These are phyloP conservation scores for Hoplias malabaricus DNA, from an alignment of 2,113 vertebrate species.

Conservation along the genomic window DNA sequence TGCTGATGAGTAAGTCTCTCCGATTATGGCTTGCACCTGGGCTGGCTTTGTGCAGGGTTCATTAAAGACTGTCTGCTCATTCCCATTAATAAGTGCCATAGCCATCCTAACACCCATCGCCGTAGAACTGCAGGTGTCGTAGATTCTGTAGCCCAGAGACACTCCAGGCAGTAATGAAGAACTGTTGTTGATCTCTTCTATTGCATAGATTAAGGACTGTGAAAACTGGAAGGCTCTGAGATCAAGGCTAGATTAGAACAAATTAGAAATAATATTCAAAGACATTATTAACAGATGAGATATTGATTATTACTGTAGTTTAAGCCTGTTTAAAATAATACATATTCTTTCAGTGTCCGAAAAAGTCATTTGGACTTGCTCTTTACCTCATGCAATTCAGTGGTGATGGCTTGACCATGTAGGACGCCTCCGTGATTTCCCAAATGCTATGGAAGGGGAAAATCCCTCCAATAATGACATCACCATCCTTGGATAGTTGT, in stretches of 20 bases:
- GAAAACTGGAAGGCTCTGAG: constrained; percentile 76
- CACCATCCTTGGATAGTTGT: constrained; percentile 26
- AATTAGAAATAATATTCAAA: not conserved
- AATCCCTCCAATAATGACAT: constrained; percentile 27
- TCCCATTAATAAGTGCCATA: constrained; percentile 67
- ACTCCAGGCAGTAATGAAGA: constrained; percentile 63
- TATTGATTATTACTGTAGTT: no score
- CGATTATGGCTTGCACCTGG: constrained; percentile 70
- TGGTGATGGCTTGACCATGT: not conserved
- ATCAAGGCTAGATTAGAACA: constrained; percentile 60
- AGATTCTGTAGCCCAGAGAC: constrained; percentile 74
- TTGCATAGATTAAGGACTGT: constrained; percentile 73
- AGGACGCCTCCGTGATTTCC: not conserved
- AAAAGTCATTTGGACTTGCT: not conserved
- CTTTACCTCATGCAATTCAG: constrained; percentile 24
- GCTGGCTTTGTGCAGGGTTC: constrained; percentile 56
- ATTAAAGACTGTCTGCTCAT: constrained; percentile 45
- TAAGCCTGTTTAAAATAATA: not conserved
- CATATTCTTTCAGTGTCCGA: not conserved
- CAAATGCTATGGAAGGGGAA: constrained; percentile 32
- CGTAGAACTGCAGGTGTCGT: constrained; percentile 69
- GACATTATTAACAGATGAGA: no score
- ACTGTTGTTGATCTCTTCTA: constrained; percentile 74
- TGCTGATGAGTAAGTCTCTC: constrained; percentile 72
- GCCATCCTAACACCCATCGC: constrained; percentile 68